Evolutionary conservation across 2,113 vertebrate species (phyloP), one percentile per base, ranked within the genome.

Genomic region (Porphyrio hochstetteri): DNA sequence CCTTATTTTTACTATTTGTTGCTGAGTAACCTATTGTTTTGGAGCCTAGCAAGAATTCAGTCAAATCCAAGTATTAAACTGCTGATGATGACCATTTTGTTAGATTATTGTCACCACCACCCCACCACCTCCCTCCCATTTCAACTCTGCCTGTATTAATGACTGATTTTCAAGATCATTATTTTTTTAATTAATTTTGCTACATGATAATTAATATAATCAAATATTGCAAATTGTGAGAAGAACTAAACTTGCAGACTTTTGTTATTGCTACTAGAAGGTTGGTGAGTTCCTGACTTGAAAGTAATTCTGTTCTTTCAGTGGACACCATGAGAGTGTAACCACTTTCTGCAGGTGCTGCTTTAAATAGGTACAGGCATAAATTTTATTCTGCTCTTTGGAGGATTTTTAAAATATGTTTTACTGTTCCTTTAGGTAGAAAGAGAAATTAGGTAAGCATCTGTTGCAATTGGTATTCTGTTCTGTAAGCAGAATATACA

Each of bases 151-250:
- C 68, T 88, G 55, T 56, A 74, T 38, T 90, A 77, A 80, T 79
- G 53, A 56, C 36, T 64, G 68, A 27, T 82, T 93, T 83, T 88
- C 75, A 92, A 79, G 36, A 68, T 42, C 70, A 46, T 38, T 92
- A 42, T 13, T 40, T 88, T 86, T 83, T 63, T 87, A 76, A 87
- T 92, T 93, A 91, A 87, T 90, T 94, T 46, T 86, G n/a, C 50
- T 76, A 87, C 4, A 2, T 31, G 64, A 48, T 68, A 52, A 91
- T 93, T 92, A 83, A 38, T 64, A 24, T 50, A 79, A 63, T 85
- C 64, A 91, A 77, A 33, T 91, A 38, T 56, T 91, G 90, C 89
- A 80, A 50, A 52, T 0, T 24, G 55, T 40, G 40, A 88, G 46
- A 71, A 64, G 44, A 67, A 29, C n/a, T 27, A 82, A 93, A 86